Evolutionary conservation across 2,888 invertebrate species (phyloP).

Genomic region (Agrotis exclamationis): DNA sequence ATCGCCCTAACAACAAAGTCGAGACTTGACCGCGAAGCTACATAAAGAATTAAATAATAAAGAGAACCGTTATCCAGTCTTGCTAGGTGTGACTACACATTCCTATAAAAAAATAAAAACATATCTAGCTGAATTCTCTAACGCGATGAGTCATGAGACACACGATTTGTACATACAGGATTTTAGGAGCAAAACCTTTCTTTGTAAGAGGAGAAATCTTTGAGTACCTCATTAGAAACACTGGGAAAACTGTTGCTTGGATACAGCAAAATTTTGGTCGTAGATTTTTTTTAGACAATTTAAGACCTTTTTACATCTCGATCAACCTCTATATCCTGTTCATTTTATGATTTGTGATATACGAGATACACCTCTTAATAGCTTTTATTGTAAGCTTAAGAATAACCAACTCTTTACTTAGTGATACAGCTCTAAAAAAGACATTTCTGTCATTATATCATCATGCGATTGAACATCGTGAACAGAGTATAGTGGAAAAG

Average conservation of each 20-base stretch:
- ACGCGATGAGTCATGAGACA: conserved; percentile 76
- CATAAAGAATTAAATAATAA: conserved; percentile 65
- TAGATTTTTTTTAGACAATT: neutral
- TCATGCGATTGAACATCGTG: conserved; percentile 9
- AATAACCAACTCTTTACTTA: neutral
- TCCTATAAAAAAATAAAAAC: conserved; percentile 72
- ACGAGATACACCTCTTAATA: neutral
- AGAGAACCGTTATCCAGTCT: conserved; percentile 74
- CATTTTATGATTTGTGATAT: neutral
- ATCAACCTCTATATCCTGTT: neutral
- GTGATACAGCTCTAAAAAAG: neutral
- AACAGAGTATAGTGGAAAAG: neutral
- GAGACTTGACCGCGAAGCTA: conserved; percentile 65
- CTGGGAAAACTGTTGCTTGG: conserved; percentile 34
- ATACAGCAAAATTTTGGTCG: conserved; percentile 5
- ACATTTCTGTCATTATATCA: neutral
- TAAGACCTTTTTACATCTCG: neutral
- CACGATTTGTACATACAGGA: conserved; percentile 88
- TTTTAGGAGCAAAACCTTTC: conserved; percentile 79
- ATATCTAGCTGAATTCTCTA: conserved; percentile 81
- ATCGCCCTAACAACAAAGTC: conserved; percentile 47
- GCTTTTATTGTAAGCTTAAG: neutral
- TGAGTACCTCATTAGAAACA: conserved; percentile 58
- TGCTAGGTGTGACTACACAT: conserved; percentile 73
- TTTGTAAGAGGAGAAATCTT: conserved; percentile 52